These are phyloP conservation scores for Noctua comes DNA, from an alignment of 2,888 invertebrate species.

Conservation along the genomic window DNA sequence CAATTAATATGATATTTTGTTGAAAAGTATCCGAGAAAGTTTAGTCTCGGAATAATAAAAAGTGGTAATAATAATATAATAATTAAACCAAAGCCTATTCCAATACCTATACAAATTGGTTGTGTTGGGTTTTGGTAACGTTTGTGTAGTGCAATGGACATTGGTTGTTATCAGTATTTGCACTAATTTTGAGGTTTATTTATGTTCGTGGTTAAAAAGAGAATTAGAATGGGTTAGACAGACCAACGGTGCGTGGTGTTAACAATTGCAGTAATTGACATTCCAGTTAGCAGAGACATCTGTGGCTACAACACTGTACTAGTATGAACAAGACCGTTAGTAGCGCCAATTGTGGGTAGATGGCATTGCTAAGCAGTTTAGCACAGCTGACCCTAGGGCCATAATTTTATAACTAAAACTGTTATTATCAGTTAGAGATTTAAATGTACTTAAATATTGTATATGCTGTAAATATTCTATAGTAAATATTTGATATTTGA, in stretches of 20 bases:
- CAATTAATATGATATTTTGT: neutral
- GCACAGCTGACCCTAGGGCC: neutral
- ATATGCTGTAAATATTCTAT: neutral
- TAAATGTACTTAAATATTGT: neutral
- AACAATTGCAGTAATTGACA: neutral
- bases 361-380: conserved; percentile 11
- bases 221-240: neutral
- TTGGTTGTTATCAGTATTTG: neutral
- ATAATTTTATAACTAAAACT: neutral
- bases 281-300: conserved; percentile 20
- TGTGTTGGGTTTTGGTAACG: neutral
- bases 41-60: too few relatives aligned
- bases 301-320: neutral
- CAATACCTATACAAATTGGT: neutral
- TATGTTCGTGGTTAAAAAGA: neutral
- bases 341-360: neutral
- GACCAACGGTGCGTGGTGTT: neutral
- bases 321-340: neutral
- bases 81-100: neutral
- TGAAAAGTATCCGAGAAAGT: neutral
- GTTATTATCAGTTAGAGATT: neutral
- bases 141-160: neutral
- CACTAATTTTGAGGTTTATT: neutral
- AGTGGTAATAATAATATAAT: neutral
- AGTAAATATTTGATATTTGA: neutral